These are phyloP conservation scores for Sorex fumeus DNA, from an alignment of 2,113 vertebrate genomes.

Conservation along the genomic window DNA sequence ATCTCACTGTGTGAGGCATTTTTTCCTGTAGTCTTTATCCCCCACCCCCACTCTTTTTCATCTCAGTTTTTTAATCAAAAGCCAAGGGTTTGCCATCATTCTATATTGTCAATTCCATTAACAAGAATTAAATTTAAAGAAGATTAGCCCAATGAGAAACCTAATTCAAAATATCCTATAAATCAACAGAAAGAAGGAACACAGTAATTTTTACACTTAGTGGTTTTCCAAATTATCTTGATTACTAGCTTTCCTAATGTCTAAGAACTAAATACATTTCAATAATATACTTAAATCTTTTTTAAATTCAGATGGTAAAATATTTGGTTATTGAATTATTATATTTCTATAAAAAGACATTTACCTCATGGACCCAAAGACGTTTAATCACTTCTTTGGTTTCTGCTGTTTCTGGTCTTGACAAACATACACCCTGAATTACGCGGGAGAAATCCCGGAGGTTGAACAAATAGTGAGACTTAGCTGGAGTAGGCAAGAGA, in stretches of 20 bases:
- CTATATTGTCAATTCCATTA: no score
- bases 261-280: not conserved
- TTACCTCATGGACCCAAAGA: constrained; percentile 97
- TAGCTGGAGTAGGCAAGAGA: constrained; percentile 94
- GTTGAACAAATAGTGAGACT: constrained; percentile 97
- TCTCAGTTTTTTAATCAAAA: not conserved
- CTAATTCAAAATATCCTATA: constrained; percentile 17
- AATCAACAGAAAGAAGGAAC: not conserved
- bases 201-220: not conserved
- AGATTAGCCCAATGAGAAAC: not conserved
- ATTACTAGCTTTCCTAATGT: not conserved
- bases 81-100: not conserved
- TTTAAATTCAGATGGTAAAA: not conserved
- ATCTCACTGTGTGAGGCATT: no score
- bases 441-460: constrained; percentile 95
- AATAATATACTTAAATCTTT: not conserved
- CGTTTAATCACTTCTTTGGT: constrained; percentile 91
- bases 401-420: constrained; percentile 92
- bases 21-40: no score
- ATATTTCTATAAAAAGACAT: not conserved
- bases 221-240: not conserved
- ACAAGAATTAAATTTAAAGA: constrained; percentile 33
- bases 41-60: no score
- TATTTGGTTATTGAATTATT: not conserved
- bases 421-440: constrained; percentile 95